Evolutionary conservation across 2,113 vertebrate species (phyloP).

Genomic region (Coptodon bakossiorum): DNA sequence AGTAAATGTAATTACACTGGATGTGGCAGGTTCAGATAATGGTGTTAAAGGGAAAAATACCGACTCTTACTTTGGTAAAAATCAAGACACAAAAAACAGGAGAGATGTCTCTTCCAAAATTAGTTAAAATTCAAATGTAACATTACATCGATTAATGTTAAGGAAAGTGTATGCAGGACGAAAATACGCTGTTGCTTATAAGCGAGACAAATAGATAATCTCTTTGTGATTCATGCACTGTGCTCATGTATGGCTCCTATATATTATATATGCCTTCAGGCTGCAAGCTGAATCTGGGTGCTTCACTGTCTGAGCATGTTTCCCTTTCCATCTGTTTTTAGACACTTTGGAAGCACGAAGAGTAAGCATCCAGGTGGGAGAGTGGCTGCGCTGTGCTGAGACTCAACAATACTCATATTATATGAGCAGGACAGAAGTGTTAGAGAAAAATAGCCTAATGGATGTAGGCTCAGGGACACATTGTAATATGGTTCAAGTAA

Average conservation of each 20-base stretch:
- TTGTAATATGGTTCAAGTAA: constrained; percentile 1
- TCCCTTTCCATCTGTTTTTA: constrained; percentile 46
- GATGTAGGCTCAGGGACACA: not conserved
- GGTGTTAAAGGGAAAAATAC: not conserved
- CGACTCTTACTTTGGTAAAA: not conserved
- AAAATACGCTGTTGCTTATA: not conserved
- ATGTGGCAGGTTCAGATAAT: not conserved
- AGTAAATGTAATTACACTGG: not conserved
- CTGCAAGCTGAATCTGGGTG: constrained; percentile 18
- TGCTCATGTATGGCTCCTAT: constrained; percentile 24
- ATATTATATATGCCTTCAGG: constrained; percentile 37
- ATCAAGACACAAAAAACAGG: not conserved
- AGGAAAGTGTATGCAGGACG: not conserved
- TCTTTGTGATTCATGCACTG: constrained; percentile 50
- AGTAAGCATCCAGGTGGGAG: constrained; percentile 62
- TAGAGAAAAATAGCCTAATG: constrained; percentile 17
- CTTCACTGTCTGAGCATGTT: constrained; percentile 15
- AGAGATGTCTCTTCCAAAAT: not conserved
- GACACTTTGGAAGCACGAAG: constrained; percentile 69
- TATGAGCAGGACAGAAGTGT: constrained; percentile 18
- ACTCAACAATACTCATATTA: not conserved
- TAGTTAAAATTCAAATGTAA: not conserved
- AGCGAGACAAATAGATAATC: not conserved
- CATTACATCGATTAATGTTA: not conserved
- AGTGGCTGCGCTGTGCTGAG: constrained; percentile 42